Conservation (phyloP, 2,888 invertebrate genomes). For the Drosophila merina region DNA sequence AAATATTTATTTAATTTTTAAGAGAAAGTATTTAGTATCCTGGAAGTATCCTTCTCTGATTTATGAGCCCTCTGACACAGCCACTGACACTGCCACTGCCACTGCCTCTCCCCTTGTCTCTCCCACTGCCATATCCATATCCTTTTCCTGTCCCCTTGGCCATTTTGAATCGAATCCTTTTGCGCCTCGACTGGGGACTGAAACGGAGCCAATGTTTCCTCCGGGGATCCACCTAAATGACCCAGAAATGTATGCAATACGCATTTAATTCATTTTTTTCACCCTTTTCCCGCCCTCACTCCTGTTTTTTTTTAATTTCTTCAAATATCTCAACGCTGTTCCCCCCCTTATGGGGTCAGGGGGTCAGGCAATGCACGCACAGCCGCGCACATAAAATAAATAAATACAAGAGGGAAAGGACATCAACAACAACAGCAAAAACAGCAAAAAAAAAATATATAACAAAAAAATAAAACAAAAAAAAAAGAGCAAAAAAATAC, state of each 20-base stretch:
- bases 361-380: conserved; percentile 63
- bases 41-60: neutral
- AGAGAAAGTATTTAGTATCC: no score
- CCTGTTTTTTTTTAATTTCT: neutral
- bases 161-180: conserved; percentile 20
- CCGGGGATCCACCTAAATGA: conserved; percentile 46
- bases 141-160: neutral
- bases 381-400: conserved; percentile 74
- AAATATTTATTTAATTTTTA: no score
- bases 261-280: conserved; percentile 53
- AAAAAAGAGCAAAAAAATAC: conserved; percentile 9
- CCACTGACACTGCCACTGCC: neutral
- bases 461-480: neutral
- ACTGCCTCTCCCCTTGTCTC: neutral
- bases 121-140: neutral
- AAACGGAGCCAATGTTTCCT: conserved; percentile 13
- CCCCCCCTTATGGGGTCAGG: neutral
- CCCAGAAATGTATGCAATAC: conserved; percentile 57
- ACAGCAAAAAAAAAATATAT: no score
- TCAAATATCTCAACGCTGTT: conserved; percentile 8
- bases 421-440: no score
- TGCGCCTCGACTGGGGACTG: neutral
- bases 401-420: conserved; percentile 53
- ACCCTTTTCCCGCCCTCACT: neutral
- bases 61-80: neutral